Percentiles rank a stretch among this genome's conserved stretches.
Conservation (phyloP, 30 jellyfish, hydroid and myxozoan genomes). For the Mastigias papua region DNA sequence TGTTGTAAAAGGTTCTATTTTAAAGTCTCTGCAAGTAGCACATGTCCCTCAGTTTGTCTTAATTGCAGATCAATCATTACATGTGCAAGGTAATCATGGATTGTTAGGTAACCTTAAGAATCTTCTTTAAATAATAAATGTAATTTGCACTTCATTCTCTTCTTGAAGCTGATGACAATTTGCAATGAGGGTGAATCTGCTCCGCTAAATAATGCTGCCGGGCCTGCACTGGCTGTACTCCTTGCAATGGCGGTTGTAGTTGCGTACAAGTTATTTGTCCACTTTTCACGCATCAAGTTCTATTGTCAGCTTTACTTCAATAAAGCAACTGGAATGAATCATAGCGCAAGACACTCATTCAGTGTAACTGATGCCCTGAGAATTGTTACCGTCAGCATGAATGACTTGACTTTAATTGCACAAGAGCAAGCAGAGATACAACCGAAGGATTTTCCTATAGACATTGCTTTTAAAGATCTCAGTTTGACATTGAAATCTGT, state of each 20-base stretch:
- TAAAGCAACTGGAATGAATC: neutral
- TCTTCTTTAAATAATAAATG: no score
- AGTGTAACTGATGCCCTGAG: slow-evolving; percentile 52
- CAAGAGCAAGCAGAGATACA: slow-evolving; percentile 18
- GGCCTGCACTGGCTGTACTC: slow-evolving; percentile 74
- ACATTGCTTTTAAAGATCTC: slow-evolving; percentile 51
- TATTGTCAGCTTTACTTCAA: slow-evolving; percentile 14
- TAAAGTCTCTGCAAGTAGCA: no score
- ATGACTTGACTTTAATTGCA: neutral
- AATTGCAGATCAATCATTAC: no score
- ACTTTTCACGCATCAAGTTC: slow-evolving; percentile 35
- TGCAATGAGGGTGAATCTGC: slow-evolving; percentile 79
- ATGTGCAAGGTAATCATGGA: no score
- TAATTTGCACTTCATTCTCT: no score
- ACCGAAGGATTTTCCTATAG: slow-evolving; percentile 61
- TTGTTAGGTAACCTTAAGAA: no score
- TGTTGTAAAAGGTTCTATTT: no score
- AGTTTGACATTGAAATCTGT: no score
- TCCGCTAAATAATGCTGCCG: slow-evolving; percentile 72
- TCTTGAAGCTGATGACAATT: slow-evolving; percentile 53
- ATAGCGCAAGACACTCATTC: neutral
- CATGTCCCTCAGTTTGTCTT: no score
- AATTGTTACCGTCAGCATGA: slow-evolving; percentile 34
- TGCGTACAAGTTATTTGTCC: slow-evolving; percentile 44
- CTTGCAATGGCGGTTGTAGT: slow-evolving; percentile 19